Base-by-base conservation (phyloP, 2,797 vertebrate species). In the Aulostomus chinensis region DNA sequence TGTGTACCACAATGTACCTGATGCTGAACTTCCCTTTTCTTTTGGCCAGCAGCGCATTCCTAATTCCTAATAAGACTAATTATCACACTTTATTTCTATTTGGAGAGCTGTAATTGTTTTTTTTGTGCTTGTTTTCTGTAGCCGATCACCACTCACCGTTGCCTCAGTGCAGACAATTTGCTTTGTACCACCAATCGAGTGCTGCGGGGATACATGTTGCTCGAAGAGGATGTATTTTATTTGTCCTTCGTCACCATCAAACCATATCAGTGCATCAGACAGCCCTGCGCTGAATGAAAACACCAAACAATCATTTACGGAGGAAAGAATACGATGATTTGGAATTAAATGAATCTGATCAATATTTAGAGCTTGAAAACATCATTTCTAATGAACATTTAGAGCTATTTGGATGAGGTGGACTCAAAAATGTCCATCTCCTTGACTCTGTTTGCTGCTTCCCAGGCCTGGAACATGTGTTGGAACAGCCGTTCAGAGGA, bases 401-500 rank as follows among this genome's bases (percentile, higher is more conserved):
- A 49, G 26, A 30, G 55, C 31, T 58, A 60, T 67, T 61, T 67
- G 31, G 33, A 9, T 71, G 54, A 69, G 59, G 59, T 66, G 58
- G 51, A 31, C 33, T 58, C 4, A 14, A 31, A 18, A 21, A n/a
- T 13, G 7, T 3, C 14, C 1, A 20, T n/a, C 17, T 2, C n/a
- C 11, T 16, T 32, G 41, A 15, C 11, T 18, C 28, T 34, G 32
- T 28, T 13, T 31, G 9, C 48, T 35, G 76, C 64, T 78, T 80
- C 78, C 58, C 81, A 62, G 80, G 78, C 76, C 86, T 86, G 78
- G 78, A 84, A 71, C 88, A 85, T 82, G 80, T 88, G 75, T 86
- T 84, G 64, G 77, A 89, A 75, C 88, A 91, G 86, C 89, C 91
- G 87, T 80, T 88, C 41, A 24, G 68, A 42, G 80, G 87, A 88